Evolutionary conservation across 2,797 vertebrate genomes (phyloP), one percentile per base, ranked within the genome.

Genomic region (Fratercula arctica): DNA sequence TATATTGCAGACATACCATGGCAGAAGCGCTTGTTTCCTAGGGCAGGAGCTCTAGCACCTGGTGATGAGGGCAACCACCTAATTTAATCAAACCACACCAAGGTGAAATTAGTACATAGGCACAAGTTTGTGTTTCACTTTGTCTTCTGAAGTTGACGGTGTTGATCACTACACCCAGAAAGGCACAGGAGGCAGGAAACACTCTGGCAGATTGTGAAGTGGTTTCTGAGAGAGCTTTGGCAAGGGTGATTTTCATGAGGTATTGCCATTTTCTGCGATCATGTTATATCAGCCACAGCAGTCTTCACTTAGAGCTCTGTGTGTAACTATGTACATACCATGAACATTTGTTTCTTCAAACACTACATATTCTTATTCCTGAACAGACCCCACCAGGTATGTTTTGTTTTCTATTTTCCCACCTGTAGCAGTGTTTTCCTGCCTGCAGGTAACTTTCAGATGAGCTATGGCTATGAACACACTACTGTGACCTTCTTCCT

Each of bases 81-180:
- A 14, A 29, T 25, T 48, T 56, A 39, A 54, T n/a, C 35, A 86
- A 61, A 61, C 17, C 33, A 50, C 53, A n/a, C 10, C 0, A 1
- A 28, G 29, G 17, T 45, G 28, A 54, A 72, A 82, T 56, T 43
- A 39, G 19, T 41, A 54, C 53, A 26, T 13, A 31, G 46, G 28
- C 24, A 26, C 0, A 0, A 50, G 24, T 66, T 39, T 77, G 57
- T 1, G 0, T 64, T 60, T 81, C 31, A 23, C 39, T 59, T 87
- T 0, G 0, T 66, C 14, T 67, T 61, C 60, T 61, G 23, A 73
- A 74, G 67, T 45, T 56, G 45, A 13, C 28, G 12, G 9, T 43
- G 33, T 43, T 72, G 35, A 45, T 61, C 28, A 31, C 33, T 37
- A 50, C 26, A 50, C 41, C 11, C 35, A 67, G 59, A 67, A 76